Percentiles rank a stretch among this genome's conserved stretches.
Evolutionary conservation across 2,888 invertebrate genomes (phyloP).

Genomic region (Aphodius granarius): DNA sequence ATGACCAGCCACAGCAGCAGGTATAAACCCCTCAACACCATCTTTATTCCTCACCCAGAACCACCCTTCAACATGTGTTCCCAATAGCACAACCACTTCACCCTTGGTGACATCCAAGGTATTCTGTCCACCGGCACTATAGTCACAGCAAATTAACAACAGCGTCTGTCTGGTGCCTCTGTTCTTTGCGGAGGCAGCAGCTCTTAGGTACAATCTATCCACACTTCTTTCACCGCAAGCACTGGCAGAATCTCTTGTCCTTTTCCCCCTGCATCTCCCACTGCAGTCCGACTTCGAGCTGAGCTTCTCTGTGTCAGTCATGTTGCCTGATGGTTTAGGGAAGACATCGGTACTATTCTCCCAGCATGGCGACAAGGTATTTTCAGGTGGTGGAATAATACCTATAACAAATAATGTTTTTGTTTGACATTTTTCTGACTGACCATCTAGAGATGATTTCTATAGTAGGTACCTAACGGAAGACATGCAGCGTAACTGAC

Average conservation of each 20-base stretch:
- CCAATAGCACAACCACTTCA: constrained; percentile 73
- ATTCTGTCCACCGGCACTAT: constrained; percentile 60
- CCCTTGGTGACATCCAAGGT: constrained; percentile 69
- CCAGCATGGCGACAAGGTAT: constrained; percentile 73
- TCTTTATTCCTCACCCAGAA: constrained; percentile 74
- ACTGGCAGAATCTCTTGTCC: constrained; percentile 46
- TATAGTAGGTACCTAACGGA: constrained; percentile 71
- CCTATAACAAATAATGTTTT: constrained; percentile 36
- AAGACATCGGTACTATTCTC: constrained; percentile 81
- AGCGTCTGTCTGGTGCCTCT: constrained; percentile 64
- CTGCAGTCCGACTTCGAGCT: constrained; percentile 69
- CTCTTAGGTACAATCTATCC: constrained; percentile 69
- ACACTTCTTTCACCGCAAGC: constrained; percentile 72
- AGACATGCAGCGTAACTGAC: constrained; percentile 76
- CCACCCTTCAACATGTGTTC: constrained; percentile 65
- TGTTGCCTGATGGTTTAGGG: constrained; percentile 78
- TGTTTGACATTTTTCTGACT: not conserved
- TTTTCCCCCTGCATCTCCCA: constrained; percentile 52
- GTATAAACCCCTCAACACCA: constrained; percentile 75
- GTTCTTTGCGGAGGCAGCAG: constrained; percentile 59
- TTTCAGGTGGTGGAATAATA: constrained; percentile 54
- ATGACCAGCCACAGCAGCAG: constrained; percentile 75
- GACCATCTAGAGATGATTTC: not conserved
- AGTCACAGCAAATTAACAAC: constrained; percentile 71
- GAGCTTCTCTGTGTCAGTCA: constrained; percentile 76